Evolutionary conservation across 37 sponge, comb jelly and placozoan species (phyloP).

Genomic region (Halisarca cf. caerulea): DNA sequence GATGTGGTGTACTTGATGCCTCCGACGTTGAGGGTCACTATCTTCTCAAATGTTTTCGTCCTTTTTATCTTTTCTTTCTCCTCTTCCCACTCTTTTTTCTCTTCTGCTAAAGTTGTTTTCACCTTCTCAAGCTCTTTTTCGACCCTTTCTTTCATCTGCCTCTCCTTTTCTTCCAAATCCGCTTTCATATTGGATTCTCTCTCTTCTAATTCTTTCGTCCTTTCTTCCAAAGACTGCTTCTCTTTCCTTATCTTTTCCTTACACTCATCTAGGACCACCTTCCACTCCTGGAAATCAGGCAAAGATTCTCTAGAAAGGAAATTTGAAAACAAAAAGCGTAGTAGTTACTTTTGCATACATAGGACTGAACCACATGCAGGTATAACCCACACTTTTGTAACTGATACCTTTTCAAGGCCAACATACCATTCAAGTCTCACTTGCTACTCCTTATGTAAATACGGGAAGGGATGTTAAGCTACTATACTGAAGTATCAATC

Average conservation of each 20-base stretch:
- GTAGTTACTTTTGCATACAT: too few species aligned
- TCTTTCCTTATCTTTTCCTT: neutral
- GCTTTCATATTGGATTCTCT: neutral
- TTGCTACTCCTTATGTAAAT: too few species aligned
- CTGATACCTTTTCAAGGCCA: too few species aligned
- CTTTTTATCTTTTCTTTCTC: neutral
- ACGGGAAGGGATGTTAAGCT: too few species aligned
- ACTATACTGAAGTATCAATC: too few species aligned
- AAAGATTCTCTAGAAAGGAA: too few species aligned
- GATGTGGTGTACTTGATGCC: slow-evolving; percentile 6
- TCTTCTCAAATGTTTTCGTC: slow-evolving; percentile 24
- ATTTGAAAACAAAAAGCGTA: too few species aligned
- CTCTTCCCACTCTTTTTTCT: slow-evolving; percentile 6
- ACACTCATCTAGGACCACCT: neutral
- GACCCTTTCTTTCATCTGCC: neutral
- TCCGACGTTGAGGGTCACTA: neutral
- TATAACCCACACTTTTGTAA: too few species aligned
- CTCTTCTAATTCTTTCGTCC: neutral
- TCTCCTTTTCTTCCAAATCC: neutral
- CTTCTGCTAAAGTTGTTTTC: neutral
- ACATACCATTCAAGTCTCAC: too few species aligned
- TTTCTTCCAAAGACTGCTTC: neutral
- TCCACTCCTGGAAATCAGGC: neutral
- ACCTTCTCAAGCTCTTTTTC: neutral
- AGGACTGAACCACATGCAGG: too few species aligned